Evolutionary conservation across 2,888 invertebrate genomes (phyloP).

Genomic region (Malthinus flaveolus): DNA sequence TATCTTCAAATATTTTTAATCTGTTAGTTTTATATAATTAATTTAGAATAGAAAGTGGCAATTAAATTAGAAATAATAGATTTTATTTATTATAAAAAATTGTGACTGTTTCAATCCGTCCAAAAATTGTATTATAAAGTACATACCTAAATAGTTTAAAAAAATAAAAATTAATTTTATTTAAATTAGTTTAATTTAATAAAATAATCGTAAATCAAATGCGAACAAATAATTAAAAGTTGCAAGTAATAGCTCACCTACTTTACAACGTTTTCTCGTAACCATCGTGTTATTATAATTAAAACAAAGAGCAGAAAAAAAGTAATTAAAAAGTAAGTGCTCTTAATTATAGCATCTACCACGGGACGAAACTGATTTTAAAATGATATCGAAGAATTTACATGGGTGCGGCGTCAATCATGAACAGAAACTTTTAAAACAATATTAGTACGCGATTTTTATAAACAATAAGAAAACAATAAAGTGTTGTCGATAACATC

Average conservation of each 20-base stretch:
- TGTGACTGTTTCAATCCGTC: slow-evolving; percentile 18
- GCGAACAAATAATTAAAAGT: not conserved
- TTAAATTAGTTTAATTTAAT: not conserved
- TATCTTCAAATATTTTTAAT: slow-evolving; percentile 3
- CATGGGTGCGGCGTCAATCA: slow-evolving; percentile 48
- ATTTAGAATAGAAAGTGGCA: not conserved
- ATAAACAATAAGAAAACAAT: too few relatives aligned
- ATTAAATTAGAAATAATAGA: not conserved
- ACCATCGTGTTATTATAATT: slow-evolving; percentile 50
- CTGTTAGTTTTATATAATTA: slow-evolving; percentile 2
- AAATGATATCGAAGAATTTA: slow-evolving; percentile 49
- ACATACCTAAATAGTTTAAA: not conserved
- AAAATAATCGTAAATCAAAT: not conserved
- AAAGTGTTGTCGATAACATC: too few relatives aligned
- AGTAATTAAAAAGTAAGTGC: slow-evolving; percentile 54
- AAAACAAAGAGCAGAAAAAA: slow-evolving; percentile 45
- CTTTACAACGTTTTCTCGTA: slow-evolving; percentile 45
- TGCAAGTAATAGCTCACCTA: slow-evolving; percentile 35
- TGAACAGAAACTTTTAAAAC: slow-evolving; percentile 27
- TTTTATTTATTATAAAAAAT: slow-evolving; percentile 10
- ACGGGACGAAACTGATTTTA: slow-evolving; percentile 46
- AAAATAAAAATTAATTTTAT: slow-evolving; percentile 6
- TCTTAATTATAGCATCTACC: slow-evolving; percentile 49
- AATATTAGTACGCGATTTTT: not conserved
- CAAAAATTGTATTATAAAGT: slow-evolving; percentile 15